A percentile compares a stretch with the other conserved stretches of the same genome.
phyloP scores from a whole-genome alignment of 2,888 invertebrate genomes.

The Mechanitis messenoides region DNA sequence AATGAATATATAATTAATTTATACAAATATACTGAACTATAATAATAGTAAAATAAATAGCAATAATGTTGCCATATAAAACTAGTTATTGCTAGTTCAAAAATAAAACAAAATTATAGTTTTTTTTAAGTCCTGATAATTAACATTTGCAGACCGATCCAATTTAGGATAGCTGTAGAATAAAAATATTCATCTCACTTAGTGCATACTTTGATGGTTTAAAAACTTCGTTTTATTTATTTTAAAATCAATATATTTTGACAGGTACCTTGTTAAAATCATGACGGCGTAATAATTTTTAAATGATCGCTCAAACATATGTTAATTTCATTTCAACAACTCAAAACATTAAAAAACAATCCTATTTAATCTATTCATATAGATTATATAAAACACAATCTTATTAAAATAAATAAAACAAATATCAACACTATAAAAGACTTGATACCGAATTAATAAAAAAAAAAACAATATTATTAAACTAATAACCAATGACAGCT shows the following conservation, averaged over 20 bases:
- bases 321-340: too few species aligned
- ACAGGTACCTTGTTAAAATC: conserved; percentile 19
- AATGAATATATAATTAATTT: too few species aligned
- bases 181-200: too few species aligned
- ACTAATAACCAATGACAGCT: conserved; percentile 42
- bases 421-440: conserved; percentile 14
- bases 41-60: too few species aligned
- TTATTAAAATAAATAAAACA: not conserved
- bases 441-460: conserved; percentile 27
- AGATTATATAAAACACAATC: not conserved
- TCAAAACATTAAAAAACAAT: conserved; percentile 3
- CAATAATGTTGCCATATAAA: too few species aligned
- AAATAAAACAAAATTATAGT: not conserved
- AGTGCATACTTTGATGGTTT: not conserved
- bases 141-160: conserved; percentile 22
- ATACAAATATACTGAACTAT: too few species aligned
- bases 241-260: conserved; percentile 10
- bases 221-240: not conserved
- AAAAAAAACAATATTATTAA: conserved; percentile 35
- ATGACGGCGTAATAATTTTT: conserved; percentile 22
- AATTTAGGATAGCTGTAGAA: conserved; percentile 19
- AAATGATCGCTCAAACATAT: not conserved
- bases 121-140: conserved; percentile 21
- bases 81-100: too few species aligned
- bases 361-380: not conserved